These are phyloP conservation scores for Vulpes lagopus DNA, from an alignment of 2,113 vertebrate species.

Conservation along the genomic window DNA sequence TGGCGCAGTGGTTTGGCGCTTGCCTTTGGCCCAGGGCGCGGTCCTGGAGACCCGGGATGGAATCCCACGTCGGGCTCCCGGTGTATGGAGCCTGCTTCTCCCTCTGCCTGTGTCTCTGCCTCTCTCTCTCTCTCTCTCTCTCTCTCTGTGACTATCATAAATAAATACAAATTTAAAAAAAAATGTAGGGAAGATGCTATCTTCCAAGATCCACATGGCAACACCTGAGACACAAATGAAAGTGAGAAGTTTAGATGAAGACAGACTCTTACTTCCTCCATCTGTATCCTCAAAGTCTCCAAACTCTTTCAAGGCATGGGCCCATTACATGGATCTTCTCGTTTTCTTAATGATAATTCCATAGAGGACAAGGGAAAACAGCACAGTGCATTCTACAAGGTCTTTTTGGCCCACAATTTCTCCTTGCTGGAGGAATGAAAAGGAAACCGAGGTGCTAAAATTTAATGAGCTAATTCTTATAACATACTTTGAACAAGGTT, in stretches of 20 bases:
- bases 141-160: no score
- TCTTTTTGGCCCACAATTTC: neutral
- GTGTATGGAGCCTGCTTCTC: no score
- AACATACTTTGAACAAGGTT: slow-evolving; percentile 1
- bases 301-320: neutral
- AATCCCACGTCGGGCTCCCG: no score
- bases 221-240: neutral
- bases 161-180: no score
- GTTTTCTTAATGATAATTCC: neutral
- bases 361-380: neutral
- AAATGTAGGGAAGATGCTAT: neutral
- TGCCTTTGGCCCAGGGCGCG: no score
- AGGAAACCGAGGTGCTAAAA: neutral
- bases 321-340: neutral
- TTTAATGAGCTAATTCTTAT: neutral
- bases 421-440: neutral
- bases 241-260: neutral
- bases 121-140: no score
- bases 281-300: neutral
- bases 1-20: no score
- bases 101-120: no score
- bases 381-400: neutral
- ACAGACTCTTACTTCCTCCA: neutral
- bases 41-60: no score
- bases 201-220: neutral